Base-by-base conservation (phyloP, 1,140 invertebrate genomes). In the Drosophila carrolli region DNA sequence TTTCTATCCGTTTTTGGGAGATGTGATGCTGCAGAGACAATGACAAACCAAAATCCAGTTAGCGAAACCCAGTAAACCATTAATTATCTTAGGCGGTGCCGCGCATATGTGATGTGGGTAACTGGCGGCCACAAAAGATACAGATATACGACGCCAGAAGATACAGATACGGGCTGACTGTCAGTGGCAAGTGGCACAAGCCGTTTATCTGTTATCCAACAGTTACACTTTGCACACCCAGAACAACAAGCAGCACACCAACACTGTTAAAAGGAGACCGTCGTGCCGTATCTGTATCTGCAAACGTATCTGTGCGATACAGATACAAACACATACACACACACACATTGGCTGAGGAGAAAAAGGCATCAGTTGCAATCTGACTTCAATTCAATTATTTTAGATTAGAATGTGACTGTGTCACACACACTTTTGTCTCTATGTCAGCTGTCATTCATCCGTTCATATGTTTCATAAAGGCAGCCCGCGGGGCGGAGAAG, bases 311-410 rank as follows among this genome's bases (percentile, higher is more conserved):
- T 84, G 62, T 43, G 55, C 8, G 68, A 66, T 74, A 73, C 65
- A 72, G 11, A 58, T 48, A 75, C 54, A 62, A 23, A 27, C 1
- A 41, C 29, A 37, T 23, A 65, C 37, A 14, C 23, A 48, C 46
- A 29, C 47, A 56, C 51, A n/a, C 4, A 29, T 16, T 5, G 10
- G 32, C n/a, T 6, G 38, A 14, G 10, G 27, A 65, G 61, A 59
- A 38, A 71, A 55, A 78, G 78, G 84, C 84, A 89, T 89, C 84
- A 89, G 84, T 89, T 89, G 84, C 84, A 89, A 89, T 89, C 84
- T 89, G 81, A 89, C 84, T 89, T 89, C 85, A 89, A 89, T 89
- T 89, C 84, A 89, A 89, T 89, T 89, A 89, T 90, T 89, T 89
- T 89, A 89, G 84, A 89, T 89, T 89, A 89, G 85, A 89, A 89